Percentiles rank a stretch among this genome's conserved stretches.
phyloP scores from a whole-genome alignment of 2,797 vertebrate genomes.

The Helicolenus hilgendorfi region DNA sequence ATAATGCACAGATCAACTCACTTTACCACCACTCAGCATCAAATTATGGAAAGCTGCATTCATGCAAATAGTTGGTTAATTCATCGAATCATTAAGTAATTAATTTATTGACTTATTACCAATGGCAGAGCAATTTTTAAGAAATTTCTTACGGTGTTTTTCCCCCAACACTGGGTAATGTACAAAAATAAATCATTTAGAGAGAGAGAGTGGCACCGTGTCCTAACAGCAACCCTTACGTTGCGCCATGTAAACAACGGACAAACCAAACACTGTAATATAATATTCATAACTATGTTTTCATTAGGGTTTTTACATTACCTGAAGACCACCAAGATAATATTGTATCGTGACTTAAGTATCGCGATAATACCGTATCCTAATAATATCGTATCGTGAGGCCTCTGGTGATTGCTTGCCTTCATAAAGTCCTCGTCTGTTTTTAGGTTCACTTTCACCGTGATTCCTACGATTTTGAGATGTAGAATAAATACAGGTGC shows the following conservation, averaged over 20 bases:
- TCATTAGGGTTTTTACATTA: too few species aligned
- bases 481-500: not conserved
- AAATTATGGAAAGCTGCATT: not conserved
- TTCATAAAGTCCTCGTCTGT: not conserved
- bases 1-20: not conserved
- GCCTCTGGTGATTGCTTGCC: not conserved
- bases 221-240: too few species aligned
- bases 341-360: too few species aligned
- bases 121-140: not conserved
- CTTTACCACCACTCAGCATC: not conserved
- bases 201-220: too few species aligned
- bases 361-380: too few species aligned
- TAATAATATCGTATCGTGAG: too few species aligned
- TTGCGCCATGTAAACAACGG: too few species aligned
- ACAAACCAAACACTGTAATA: too few species aligned
- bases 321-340: too few species aligned
- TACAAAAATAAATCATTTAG: not conserved
- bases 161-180: not conserved
- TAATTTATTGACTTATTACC: not conserved
- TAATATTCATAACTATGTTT: too few species aligned
- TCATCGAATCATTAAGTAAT: not conserved
- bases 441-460: not conserved
- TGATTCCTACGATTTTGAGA: not conserved
- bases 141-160: not conserved
- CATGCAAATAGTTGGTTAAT: not conserved